Conservation (phyloP, 2,113 vertebrate species). For the Oostethus manadensis region DNA sequence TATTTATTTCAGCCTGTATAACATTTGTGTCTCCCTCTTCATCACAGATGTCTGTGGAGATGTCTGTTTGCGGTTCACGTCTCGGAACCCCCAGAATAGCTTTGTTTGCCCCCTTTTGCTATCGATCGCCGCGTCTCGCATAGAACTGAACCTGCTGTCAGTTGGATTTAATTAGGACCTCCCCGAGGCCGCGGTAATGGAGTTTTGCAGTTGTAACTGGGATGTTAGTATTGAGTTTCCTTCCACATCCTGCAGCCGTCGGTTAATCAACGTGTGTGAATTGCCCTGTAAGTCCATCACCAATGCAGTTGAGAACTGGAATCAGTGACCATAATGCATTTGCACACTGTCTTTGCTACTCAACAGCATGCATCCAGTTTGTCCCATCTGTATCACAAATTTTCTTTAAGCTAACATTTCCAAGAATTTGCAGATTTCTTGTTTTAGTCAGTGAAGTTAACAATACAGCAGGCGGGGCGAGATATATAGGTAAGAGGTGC, state of each 20-base stretch:
- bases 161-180: conserved; percentile 56
- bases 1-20: background rate
- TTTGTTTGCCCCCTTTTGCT: conserved; percentile 31
- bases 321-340: background rate
- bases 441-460: conserved; percentile 8
- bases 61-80: conserved; percentile 38
- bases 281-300: conserved; percentile 27
- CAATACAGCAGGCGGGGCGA: conserved; percentile 10
- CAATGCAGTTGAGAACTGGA: background rate
- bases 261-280: conserved; percentile 38
- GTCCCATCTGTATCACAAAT: conserved; percentile 15
- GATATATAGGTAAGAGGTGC: conserved; percentile 3
- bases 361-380: background rate
- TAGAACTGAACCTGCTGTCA: conserved; percentile 55
- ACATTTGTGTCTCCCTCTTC: conserved; percentile 8
- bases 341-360: background rate
- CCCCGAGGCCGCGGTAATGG: conserved; percentile 46
- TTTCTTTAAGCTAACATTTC: conserved; percentile 26
- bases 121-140: conserved; percentile 48
- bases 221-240: conserved; percentile 45
- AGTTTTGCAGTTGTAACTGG: conserved; percentile 42
- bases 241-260: conserved; percentile 25
- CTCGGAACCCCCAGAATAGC: conserved; percentile 34
- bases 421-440: conserved; percentile 30
- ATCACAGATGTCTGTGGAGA: conserved; percentile 20